phyloP scores from a whole-genome alignment of 2,113 vertebrate genomes.

The Agelaius phoeniceus region DNA sequence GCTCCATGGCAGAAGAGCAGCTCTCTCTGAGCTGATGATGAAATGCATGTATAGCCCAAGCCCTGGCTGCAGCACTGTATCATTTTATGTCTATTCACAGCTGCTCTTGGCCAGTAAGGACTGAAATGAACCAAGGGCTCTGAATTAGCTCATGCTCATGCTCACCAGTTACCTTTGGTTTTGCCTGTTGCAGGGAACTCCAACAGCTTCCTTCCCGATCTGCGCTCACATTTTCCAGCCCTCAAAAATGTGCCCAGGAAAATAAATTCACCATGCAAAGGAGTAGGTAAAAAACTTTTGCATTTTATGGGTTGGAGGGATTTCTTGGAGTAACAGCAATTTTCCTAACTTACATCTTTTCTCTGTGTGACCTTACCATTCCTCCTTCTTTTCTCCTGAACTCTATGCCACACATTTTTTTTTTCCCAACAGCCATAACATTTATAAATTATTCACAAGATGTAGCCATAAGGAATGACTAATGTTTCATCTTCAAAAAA shows the following conservation, averaged over 20 bases:
- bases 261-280: background rate
- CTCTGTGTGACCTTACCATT: background rate
- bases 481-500: background rate
- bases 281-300: background rate
- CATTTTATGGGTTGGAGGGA: background rate
- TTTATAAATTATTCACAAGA: background rate
- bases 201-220: background rate
- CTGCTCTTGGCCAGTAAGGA: conserved; percentile 12
- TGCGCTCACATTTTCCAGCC: background rate
- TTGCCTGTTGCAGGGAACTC: background rate
- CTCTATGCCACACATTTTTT: background rate
- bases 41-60: background rate
- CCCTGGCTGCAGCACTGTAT: background rate
- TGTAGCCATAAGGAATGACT: background rate
- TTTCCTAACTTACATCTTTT: background rate
- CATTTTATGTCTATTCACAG: conserved; percentile 19
- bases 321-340: background rate
- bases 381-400: background rate
- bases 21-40: conserved; percentile 3
- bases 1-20: background rate
- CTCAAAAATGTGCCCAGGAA: background rate
- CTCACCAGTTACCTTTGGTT: conserved; percentile 9
- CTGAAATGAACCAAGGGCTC: background rate
- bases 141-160: conserved; percentile 22
- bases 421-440: background rate